Evolutionary conservation across 2,888 invertebrate species (phyloP), one percentile per base, ranked within the genome.

Genomic region (Drosophila macrothrix): DNA sequence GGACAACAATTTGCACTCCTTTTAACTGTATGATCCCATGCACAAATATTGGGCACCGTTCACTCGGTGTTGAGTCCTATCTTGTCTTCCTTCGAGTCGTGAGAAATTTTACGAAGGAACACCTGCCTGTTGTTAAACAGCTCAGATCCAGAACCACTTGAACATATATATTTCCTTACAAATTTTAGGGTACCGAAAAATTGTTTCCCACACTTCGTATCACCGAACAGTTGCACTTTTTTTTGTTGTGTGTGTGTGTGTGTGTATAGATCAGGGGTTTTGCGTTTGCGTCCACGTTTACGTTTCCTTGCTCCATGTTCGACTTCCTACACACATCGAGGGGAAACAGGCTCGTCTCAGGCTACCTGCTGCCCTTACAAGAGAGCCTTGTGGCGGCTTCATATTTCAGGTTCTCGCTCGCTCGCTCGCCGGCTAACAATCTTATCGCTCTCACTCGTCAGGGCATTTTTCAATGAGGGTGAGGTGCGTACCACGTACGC

Each of bases 61-160:
- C 46, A 46, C 22, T 31, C 37, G 35, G 28, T 50, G 58, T 33
- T 73, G 73, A 69, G 81, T 87, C 83, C 89, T 87, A 77, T 56
- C 56, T n/a, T 29, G 9, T 67, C 69, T 70, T 83, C 74, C 81
- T 83, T 73, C 74, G 66, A 71, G 74, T 87, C 92, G 91, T 92
- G 92, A 90, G 92, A 92, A 92, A 91, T 91, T 91, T 92, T 92
- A 78, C 74, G 72, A 82, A 82, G 82, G 87, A 92, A 92, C 93
- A 93, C 93, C 93, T 93, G 93, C 93, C 92, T 82, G 90, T 91
- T 93, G 67, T 78, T 67, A 67, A 58, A 52, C 56, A 65, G 37
- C 87, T 79, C 70, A 76, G 74, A 83, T 78, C 69, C 62, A 72
- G 46, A 69, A 67, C 65, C 82, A 87, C 83, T 89, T 86, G 85